Evolutionary conservation across 2,113 vertebrate species (phyloP).

Genomic region (Python bivittatus): DNA sequence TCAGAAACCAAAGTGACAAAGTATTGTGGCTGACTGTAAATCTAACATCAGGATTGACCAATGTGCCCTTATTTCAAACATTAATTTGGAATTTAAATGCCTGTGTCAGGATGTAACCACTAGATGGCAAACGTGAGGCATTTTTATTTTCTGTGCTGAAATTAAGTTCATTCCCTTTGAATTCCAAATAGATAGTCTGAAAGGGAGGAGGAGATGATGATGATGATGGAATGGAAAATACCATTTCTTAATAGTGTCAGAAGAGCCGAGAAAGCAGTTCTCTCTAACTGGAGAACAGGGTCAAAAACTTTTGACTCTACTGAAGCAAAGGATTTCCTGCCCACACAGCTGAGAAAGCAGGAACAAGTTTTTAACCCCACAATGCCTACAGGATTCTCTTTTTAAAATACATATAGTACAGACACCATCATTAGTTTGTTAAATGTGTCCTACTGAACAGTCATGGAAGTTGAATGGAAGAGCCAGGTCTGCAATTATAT

Average conservation of each 20-base stretch:
- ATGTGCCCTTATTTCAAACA: neutral
- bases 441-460: no score
- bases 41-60: neutral
- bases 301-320: neutral
- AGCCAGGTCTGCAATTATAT: neutral
- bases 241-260: constrained; percentile 8
- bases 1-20: neutral
- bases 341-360: constrained; percentile 3
- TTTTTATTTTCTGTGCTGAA: constrained; percentile 28
- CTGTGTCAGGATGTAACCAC: constrained; percentile 51
- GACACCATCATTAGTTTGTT: neutral
- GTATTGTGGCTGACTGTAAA: neutral
- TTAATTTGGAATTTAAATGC: constrained; percentile 10
- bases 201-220: constrained; percentile 32
- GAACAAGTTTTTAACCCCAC: neutral
- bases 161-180: constrained; percentile 42
- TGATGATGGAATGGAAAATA: constrained; percentile 55
- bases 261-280: constrained; percentile 7
- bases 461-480: neutral
- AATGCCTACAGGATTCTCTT: neutral
- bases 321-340: neutral
- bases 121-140: constrained; percentile 67
- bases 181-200: constrained; percentile 41
- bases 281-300: constrained; percentile 12
- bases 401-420: neutral